Percentiles rank a stretch among this genome's conserved stretches.
These are phyloP conservation scores for Drosophila baimaii DNA, from an alignment of 1,140 invertebrate species.

Conservation along the genomic window DNA sequence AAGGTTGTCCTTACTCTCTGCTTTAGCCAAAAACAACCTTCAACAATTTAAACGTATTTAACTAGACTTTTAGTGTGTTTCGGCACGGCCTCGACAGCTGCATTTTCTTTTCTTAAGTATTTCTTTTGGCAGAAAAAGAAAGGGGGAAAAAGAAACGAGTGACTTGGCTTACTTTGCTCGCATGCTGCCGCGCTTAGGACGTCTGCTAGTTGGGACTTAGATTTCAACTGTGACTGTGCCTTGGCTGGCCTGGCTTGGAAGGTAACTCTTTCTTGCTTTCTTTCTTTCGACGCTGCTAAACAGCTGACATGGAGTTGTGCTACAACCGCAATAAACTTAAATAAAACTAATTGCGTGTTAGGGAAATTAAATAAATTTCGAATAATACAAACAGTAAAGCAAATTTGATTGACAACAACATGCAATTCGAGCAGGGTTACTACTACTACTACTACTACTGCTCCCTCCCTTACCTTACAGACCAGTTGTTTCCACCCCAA, in stretches of 20 bases:
- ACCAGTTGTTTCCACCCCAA: slow-evolving; percentile 11
- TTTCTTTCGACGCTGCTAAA: slow-evolving; percentile 62
- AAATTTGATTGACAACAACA: slow-evolving; percentile 83
- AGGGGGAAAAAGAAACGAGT: slow-evolving; percentile 26
- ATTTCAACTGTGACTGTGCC: slow-evolving; percentile 38
- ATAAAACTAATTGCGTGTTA: slow-evolving; percentile 83
- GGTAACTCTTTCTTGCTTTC: slow-evolving; percentile 60
- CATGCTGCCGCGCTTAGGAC: slow-evolving; percentile 53
- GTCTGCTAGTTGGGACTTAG: slow-evolving; percentile 47
- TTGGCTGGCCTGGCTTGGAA: slow-evolving; percentile 35
- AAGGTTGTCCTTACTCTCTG: neutral
- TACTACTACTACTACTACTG: neutral
- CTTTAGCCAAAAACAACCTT: slow-evolving; percentile 14
- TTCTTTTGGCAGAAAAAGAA: slow-evolving; percentile 29
- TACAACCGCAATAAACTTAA: slow-evolving; percentile 82
- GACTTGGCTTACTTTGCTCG: slow-evolving; percentile 57
- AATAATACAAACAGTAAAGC: slow-evolving; percentile 79
- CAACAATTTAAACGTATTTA: slow-evolving; percentile 27
- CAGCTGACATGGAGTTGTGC: slow-evolving; percentile 62
- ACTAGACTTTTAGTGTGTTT: slow-evolving; percentile 13
- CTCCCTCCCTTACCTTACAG: neutral
- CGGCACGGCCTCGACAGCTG: slow-evolving; percentile 38
- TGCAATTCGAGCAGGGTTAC: slow-evolving; percentile 59
- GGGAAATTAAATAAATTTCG: slow-evolving; percentile 82
- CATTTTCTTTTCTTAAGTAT: slow-evolving; percentile 46